Evolutionary conservation across 2,797 vertebrate genomes (phyloP).

Genomic region (Halcyon leucocephala): DNA sequence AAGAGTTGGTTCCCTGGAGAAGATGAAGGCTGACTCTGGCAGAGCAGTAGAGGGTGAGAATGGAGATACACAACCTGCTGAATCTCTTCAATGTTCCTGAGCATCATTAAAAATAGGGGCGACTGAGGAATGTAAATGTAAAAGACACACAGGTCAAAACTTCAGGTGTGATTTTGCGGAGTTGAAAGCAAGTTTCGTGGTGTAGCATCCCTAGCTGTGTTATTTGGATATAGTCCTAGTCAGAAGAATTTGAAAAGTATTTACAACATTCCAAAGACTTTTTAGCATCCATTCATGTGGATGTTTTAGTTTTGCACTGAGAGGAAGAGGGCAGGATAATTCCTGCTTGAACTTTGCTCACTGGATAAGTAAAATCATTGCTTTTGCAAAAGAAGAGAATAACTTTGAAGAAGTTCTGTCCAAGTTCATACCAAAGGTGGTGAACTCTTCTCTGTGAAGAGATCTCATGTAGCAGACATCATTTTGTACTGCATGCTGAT

Average conservation of each 20-base stretch:
- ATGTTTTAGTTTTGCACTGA: neutral
- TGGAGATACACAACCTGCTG: neutral
- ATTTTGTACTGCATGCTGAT: conserved; percentile 4
- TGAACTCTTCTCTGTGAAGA: conserved; percentile 15
- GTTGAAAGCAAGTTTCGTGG: neutral
- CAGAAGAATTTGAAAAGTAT: neutral
- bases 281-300: neutral
- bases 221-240: neutral
- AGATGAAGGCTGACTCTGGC: conserved; percentile 17
- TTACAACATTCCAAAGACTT: neutral
- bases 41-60: neutral
- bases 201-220: neutral
- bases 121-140: neutral
- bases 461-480: neutral
- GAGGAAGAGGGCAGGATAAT: neutral
- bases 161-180: neutral
- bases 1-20: neutral
- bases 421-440: neutral
- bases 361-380: neutral
- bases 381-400: conserved; percentile 12
- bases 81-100: neutral
- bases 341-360: neutral
- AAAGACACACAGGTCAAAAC: neutral
- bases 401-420: neutral
- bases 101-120: conserved; percentile 13